Conservation (phyloP, 2,797 vertebrate species). For the Chiloscyllium punctatum region DNA sequence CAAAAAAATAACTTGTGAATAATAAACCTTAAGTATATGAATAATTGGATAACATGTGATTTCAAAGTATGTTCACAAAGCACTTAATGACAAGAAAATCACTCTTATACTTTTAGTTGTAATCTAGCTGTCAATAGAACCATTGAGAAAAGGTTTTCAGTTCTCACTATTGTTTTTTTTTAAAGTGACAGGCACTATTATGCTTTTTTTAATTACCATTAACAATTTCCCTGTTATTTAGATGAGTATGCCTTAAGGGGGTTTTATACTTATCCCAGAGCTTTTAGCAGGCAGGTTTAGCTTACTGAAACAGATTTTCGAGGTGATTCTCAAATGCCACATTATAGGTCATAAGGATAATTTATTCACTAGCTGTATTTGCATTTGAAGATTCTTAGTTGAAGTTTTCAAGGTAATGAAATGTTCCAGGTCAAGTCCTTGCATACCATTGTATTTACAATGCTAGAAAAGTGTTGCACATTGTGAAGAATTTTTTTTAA, state of each 20-base stretch:
- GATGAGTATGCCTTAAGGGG: not conserved
- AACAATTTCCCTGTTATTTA: not conserved
- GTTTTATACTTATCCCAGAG: not conserved
- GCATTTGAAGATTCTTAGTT: not conserved
- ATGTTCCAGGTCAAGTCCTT: not conserved
- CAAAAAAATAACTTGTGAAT: not conserved
- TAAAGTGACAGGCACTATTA: not conserved
- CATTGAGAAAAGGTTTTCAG: not conserved
- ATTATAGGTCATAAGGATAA: not conserved
- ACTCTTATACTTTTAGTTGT: not conserved
- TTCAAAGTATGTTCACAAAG: not conserved
- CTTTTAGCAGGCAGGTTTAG: not conserved
- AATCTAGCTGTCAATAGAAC: not conserved
- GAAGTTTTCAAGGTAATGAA: not conserved
- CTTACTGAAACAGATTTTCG: not conserved
- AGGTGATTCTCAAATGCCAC: not conserved
- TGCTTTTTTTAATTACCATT: not conserved
- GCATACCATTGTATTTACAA: not conserved
- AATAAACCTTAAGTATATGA: not conserved
- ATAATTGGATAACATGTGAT: not conserved
- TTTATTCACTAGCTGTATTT: not conserved
- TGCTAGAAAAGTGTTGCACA: not conserved
- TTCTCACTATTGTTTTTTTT: not conserved
- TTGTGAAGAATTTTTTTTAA: not conserved
- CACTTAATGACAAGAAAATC: not conserved